phyloP scores from a whole-genome alignment of 2,888 invertebrate genomes.

The Sisyra nigra region DNA sequence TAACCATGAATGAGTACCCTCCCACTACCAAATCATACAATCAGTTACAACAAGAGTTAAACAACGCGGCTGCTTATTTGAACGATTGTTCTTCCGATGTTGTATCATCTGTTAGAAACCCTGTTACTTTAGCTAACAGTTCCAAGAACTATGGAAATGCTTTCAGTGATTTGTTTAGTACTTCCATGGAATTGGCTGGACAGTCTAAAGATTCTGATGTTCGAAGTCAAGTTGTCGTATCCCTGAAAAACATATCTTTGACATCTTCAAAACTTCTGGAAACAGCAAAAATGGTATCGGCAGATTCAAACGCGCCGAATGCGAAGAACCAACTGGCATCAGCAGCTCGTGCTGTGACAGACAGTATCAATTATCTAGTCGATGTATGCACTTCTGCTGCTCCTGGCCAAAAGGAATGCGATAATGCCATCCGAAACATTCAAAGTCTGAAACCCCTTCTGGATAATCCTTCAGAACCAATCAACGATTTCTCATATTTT shows the following conservation, averaged over 20 bases:
- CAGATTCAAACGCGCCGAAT: constrained; percentile 79
- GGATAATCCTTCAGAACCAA: constrained; percentile 73
- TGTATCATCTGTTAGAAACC: constrained; percentile 56
- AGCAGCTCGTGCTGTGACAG: constrained; percentile 80
- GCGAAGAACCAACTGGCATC: constrained; percentile 77
- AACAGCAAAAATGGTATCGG: constrained; percentile 78
- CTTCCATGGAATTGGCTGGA: constrained; percentile 74
- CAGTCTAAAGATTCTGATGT: constrained; percentile 60
- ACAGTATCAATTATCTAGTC: constrained; percentile 80
- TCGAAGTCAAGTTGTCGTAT: constrained; percentile 68
- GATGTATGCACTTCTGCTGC: constrained; percentile 78
- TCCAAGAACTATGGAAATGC: constrained; percentile 65
- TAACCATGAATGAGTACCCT: constrained; percentile 62
- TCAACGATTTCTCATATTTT: constrained; percentile 79
- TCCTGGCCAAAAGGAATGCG: constrained; percentile 94
- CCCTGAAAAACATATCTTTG: constrained; percentile 74
- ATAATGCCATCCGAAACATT: constrained; percentile 85
- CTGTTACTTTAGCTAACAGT: constrained; percentile 51
- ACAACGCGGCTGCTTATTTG: constrained; percentile 66
- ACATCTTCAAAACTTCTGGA: constrained; percentile 72
- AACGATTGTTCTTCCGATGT: constrained; percentile 74
- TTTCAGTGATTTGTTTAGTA: constrained; percentile 60
- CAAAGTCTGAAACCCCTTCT: constrained; percentile 70
- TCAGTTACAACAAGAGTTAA: constrained; percentile 73
- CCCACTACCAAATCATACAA: constrained; percentile 54